Evolutionary conservation across 2,797 vertebrate genomes (phyloP).

Genomic region (Iguana delicatissima): DNA sequence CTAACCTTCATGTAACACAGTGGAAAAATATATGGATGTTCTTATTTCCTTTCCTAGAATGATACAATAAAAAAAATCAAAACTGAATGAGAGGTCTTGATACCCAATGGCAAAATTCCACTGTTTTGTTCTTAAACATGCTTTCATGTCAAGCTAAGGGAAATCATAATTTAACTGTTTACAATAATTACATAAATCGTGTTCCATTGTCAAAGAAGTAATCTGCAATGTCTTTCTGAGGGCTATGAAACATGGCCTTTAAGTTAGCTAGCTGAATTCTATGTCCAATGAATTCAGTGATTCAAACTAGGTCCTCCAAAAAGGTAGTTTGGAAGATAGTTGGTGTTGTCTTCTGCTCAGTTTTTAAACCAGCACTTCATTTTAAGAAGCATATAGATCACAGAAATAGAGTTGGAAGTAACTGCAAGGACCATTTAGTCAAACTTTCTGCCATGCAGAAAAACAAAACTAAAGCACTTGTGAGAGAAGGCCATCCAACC

Average conservation of each 20-base stretch:
- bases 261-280: background rate
- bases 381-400: background rate
- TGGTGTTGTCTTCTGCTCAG: background rate
- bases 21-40: constrained; percentile 19
- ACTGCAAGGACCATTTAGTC: no score
- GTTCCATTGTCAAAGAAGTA: constrained; percentile 35
- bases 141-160: background rate
- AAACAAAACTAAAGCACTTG: no score
- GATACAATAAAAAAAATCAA: background rate
- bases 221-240: constrained; percentile 1
- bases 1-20: constrained; percentile 4
- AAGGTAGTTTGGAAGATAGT: background rate
- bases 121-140: background rate
- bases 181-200: background rate
- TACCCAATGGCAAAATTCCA: background rate
- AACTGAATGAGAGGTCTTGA: background rate
- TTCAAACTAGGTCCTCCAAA: background rate
- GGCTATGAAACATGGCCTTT: background rate
- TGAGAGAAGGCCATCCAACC: no score
- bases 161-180: constrained; percentile 1
- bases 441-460: no score
- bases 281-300: background rate
- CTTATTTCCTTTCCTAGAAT: constrained; percentile 12
- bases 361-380: background rate
- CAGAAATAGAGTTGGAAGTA: no score